Evolutionary conservation across 2,113 vertebrate species (phyloP).

Genomic region (Corythornis cristatus): DNA sequence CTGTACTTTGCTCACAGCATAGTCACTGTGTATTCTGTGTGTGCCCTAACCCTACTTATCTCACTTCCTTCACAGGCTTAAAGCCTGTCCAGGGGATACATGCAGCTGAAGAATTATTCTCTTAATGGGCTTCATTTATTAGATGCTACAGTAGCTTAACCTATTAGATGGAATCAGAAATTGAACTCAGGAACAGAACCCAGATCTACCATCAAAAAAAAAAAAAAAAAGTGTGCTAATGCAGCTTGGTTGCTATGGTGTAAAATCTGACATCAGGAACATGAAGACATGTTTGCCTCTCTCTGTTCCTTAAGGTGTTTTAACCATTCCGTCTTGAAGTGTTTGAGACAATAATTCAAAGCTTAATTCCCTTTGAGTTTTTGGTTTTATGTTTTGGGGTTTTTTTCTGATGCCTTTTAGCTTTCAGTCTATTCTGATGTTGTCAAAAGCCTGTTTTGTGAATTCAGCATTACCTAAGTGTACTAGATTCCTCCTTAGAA

Average conservation of each 20-base stretch:
- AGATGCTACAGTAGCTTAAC: neutral
- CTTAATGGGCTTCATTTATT: neutral
- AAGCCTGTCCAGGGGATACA: neutral
- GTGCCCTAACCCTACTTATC: neutral
- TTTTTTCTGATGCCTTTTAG: neutral
- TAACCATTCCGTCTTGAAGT: neutral
- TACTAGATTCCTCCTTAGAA: neutral
- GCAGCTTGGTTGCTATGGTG: neutral
- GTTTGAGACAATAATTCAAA: neutral
- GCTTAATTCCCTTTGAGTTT: neutral
- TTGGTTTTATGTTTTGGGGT: neutral
- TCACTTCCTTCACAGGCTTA: slow-evolving; percentile 3
- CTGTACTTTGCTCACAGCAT: neutral
- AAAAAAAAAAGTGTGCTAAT: neutral
- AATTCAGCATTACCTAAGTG: neutral
- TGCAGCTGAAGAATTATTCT: neutral
- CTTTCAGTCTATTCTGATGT: neutral
- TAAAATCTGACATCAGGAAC: neutral
- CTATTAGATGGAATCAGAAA: neutral
- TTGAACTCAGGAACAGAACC: neutral
- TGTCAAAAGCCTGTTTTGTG: neutral
- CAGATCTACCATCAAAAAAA: neutral
- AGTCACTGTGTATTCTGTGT: neutral
- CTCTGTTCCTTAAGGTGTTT: neutral
- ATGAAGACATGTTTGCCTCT: neutral